Evolutionary conservation across 2,113 vertebrate species (phyloP).

Genomic region (Oenanthe melanoleuca): DNA sequence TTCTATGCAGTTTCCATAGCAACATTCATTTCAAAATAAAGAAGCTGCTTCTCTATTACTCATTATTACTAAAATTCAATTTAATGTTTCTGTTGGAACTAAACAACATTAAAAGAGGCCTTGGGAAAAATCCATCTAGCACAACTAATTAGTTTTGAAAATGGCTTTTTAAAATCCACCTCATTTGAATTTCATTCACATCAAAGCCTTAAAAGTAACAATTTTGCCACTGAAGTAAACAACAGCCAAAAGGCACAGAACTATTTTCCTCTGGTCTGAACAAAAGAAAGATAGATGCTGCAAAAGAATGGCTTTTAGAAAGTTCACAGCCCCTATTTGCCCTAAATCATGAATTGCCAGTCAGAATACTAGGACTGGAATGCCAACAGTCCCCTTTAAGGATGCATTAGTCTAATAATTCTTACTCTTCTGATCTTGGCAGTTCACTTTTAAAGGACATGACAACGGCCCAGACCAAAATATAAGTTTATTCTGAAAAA

Average conservation of each 20-base stretch:
- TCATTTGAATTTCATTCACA: conserved; percentile 70
- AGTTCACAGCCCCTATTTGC: background rate
- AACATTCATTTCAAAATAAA: conserved; percentile 76
- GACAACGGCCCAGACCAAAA: background rate
- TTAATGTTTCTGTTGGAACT: conserved; percentile 73
- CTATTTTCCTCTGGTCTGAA: conserved; percentile 18
- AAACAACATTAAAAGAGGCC: conserved; percentile 73
- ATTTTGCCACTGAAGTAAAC: conserved; percentile 58
- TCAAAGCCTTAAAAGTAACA: conserved; percentile 59
- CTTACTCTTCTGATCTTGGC: background rate
- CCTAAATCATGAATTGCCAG: background rate
- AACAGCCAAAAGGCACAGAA: conserved; percentile 35
- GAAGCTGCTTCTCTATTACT: conserved; percentile 73
- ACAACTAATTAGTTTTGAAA: conserved; percentile 78
- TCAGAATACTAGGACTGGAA: background rate
- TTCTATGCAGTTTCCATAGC: conserved; percentile 80
- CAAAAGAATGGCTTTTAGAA: background rate
- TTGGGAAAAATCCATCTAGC: conserved; percentile 61
- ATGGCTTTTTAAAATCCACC: conserved; percentile 66
- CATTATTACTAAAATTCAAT: conserved; percentile 81
- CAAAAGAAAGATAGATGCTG: background rate
- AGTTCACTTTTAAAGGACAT: background rate
- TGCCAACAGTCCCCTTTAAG: background rate
- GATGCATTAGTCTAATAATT: background rate
- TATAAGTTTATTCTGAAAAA: background rate